Conservation (phyloP, 2,113 vertebrate genomes). For the Halichoeres trimaculatus region DNA sequence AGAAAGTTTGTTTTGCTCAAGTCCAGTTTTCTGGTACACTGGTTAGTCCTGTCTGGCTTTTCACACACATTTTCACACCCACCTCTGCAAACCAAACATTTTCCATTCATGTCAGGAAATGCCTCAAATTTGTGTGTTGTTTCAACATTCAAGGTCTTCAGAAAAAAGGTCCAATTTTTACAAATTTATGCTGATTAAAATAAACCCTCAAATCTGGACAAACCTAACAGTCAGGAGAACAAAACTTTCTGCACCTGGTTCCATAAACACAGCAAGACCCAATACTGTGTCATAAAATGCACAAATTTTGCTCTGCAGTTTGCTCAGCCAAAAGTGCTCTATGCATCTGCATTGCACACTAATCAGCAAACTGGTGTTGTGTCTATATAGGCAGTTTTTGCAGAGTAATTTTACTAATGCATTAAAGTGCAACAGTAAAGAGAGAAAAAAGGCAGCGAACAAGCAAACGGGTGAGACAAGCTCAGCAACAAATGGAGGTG, state of each 20-base stretch:
- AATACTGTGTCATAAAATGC: conserved; percentile 28
- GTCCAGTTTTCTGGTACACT: conserved; percentile 49
- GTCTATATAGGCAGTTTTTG: conserved; percentile 6
- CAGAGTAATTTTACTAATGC: conserved; percentile 37
- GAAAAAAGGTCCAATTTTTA: conserved; percentile 36
- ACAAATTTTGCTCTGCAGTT: conserved; percentile 19
- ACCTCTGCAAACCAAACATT: conserved; percentile 36
- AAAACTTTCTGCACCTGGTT: conserved; percentile 45
- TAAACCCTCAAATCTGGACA: conserved; percentile 26
- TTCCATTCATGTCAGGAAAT: conserved; percentile 51
- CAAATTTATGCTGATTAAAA: conserved; percentile 33
- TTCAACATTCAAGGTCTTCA: conserved; percentile 28
- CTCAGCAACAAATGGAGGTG: conserved; percentile 69
- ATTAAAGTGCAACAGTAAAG: conserved; percentile 35
- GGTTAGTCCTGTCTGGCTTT: conserved; percentile 18
- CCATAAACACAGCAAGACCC: conserved; percentile 32
- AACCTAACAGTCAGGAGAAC: conserved; percentile 33
- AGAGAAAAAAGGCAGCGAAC: background rate
- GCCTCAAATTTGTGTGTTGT: conserved; percentile 33
- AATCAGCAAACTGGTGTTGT: conserved; percentile 30
- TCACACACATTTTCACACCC: conserved; percentile 48
- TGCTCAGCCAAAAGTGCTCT: conserved; percentile 25
- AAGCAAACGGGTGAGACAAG: conserved; percentile 48
- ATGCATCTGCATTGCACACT: conserved; percentile 17
- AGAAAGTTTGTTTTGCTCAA: conserved; percentile 56